phyloP scores from a whole-genome alignment of 1,140 invertebrate genomes.

The Coptotermes formosanus region DNA sequence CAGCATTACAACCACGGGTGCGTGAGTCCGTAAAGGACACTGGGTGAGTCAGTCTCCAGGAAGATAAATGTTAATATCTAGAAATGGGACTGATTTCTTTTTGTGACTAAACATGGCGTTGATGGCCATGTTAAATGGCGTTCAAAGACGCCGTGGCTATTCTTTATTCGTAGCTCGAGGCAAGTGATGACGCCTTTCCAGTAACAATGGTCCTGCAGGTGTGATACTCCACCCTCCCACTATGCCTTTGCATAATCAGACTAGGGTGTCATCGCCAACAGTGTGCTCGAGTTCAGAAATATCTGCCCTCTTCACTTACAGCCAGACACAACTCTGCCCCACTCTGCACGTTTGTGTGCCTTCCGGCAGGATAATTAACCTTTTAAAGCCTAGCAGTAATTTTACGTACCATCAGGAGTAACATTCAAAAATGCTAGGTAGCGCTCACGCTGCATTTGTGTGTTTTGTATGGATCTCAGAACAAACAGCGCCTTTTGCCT shows the following conservation, averaged over 20 bases:
- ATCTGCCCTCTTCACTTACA: background rate
- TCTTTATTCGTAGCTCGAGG: background rate
- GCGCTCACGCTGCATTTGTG: too few relatives aligned
- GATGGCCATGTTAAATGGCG: background rate
- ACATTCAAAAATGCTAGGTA: too few relatives aligned
- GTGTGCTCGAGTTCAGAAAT: background rate
- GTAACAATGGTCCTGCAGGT: slow-evolving; percentile 10
- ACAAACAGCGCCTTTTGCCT: too few relatives aligned
- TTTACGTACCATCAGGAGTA: too few relatives aligned
- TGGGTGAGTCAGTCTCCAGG: background rate
- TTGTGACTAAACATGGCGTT: slow-evolving; percentile 5
- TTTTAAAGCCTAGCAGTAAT: too few relatives aligned
- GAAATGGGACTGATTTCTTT: slow-evolving; percentile 4
- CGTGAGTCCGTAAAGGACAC: background rate
- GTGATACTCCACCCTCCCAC: background rate
- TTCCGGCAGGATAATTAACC: too few relatives aligned
- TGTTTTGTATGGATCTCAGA: too few relatives aligned
- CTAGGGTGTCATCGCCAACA: background rate
- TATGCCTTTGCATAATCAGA: background rate
- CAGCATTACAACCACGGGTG: background rate
- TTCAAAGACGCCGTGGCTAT: background rate
- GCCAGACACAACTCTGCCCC: background rate
- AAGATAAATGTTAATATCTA: slow-evolving; percentile 15
- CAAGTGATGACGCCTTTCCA: background rate
- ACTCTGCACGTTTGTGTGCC: too few relatives aligned